Conservation (phyloP, 2,888 invertebrate genomes). For the Andrena flavipes region DNA sequence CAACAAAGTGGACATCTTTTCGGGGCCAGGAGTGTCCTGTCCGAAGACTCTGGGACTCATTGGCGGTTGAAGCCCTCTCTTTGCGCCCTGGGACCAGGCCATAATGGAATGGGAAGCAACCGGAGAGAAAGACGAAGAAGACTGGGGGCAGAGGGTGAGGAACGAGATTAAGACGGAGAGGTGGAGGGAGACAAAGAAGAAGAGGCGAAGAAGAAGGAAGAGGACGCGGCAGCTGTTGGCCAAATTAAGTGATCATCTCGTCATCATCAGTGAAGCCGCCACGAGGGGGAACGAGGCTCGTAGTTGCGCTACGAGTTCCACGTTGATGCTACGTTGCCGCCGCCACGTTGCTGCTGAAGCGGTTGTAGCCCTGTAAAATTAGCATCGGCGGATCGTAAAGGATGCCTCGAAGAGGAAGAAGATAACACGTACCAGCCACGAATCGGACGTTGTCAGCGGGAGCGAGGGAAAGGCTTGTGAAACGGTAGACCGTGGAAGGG, state of each 20-base stretch:
- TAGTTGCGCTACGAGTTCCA: constrained; percentile 52
- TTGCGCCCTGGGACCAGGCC: constrained; percentile 30
- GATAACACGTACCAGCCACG: constrained; percentile 70
- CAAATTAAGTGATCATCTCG: constrained; percentile 85
- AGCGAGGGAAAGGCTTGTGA: constrained; percentile 49
- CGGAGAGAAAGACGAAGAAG: background rate
- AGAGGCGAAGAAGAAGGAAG: constrained; percentile 51
- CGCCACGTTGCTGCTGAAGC: constrained; percentile 69
- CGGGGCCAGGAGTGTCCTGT: constrained; percentile 40
- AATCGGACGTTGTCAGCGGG: constrained; percentile 72
- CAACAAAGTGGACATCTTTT: constrained; percentile 52
- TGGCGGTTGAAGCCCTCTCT: constrained; percentile 25
- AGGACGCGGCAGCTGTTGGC: constrained; percentile 84
- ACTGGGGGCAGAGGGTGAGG: constrained; percentile 31
- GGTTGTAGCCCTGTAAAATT: constrained; percentile 83
- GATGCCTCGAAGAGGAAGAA: constrained; percentile 62
- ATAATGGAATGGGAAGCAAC: constrained; percentile 43
- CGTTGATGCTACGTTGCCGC: constrained; percentile 68
- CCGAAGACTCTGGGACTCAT: constrained; percentile 11
- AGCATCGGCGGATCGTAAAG: constrained; percentile 84
- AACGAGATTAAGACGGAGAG: constrained; percentile 64
- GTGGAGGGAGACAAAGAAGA: constrained; percentile 32
- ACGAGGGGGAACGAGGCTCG: constrained; percentile 69
- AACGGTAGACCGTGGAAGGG: constrained; percentile 49
- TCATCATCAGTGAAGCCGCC: constrained; percentile 84